A percentile compares a stretch with the other conserved stretches of the same genome.
These are phyloP conservation scores for Helarctos malayanus DNA, from an alignment of 2,797 vertebrate genomes.

Conservation along the genomic window DNA sequence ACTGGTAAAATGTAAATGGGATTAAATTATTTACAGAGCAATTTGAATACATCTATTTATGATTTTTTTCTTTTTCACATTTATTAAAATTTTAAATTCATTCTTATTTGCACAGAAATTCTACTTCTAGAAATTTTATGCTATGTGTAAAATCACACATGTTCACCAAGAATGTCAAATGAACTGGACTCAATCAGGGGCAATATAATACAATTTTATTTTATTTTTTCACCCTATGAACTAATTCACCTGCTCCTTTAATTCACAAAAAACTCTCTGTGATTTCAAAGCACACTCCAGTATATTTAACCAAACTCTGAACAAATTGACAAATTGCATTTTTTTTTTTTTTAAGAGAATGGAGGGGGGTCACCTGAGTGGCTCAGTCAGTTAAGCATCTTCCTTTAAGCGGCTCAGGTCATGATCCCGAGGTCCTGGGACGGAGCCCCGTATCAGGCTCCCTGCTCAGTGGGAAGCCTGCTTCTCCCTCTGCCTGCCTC, in stretches of 20 bases:
- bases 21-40: background rate
- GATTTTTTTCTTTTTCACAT: background rate
- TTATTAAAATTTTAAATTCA: background rate
- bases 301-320: background rate
- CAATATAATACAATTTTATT: background rate
- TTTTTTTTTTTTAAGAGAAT: background rate
- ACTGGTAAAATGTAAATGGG: background rate
- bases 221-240: background rate
- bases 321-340: background rate
- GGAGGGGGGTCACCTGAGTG: background rate
- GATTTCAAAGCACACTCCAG: background rate
- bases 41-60: background rate
- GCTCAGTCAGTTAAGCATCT: background rate
- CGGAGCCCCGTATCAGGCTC: background rate
- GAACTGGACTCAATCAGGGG: background rate
- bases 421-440: background rate
- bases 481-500: background rate
- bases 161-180: background rate
- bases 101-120: background rate
- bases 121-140: conserved; percentile 9
- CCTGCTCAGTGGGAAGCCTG: background rate
- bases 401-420: background rate
- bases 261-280: background rate
- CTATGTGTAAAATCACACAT: background rate
- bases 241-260: background rate